Evolutionary conservation across 2,888 invertebrate genomes (phyloP), one percentile per base, ranked within the genome.

Genomic region (Meliscaeva auricollis): DNA sequence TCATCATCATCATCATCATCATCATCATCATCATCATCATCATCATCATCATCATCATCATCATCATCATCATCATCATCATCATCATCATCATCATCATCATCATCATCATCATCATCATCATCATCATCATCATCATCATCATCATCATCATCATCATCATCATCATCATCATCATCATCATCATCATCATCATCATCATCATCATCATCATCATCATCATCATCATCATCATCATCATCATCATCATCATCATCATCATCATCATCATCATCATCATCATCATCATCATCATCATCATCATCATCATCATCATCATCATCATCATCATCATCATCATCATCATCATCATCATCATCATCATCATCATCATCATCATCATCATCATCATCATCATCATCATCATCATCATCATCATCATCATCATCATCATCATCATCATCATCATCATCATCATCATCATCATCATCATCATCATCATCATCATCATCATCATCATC

Each of bases 1-100:
- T 38, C 38, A 38, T 38, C 38, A 38, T 38, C 38, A 38, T 38
- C 38, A 38, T 38, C 38, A 38, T 38, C 38, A 38, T 38, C 38
- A 38, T 38, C 38, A 38, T 38, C 38, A 38, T 38, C 38, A 38
- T 38, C 38, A 38, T 38, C 38, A 38, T 38, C 38, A 38, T 38
- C 38, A 38, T 38, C 38, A 38, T 38, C 38, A 38, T 38, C 38
- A 38, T 38, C 38, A 38, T 38, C 38, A 38, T 38, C 38, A 38
- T 38, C 38, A 38, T 38, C 38, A 38, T 38, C 38, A 38, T 38
- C 38, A 38, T 38, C 38, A 38, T 38, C 38, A 38, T 38, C 38
- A 38, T 38, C 38, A 38, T 38, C 38, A 38, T 38, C 38, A 38
- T 38, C 38, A 38, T 38, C 38, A 38, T 38, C 38, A 38, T 38